These are phyloP conservation scores for Mus caroli DNA, from an alignment of 2,797 vertebrate genomes.

Conservation along the genomic window DNA sequence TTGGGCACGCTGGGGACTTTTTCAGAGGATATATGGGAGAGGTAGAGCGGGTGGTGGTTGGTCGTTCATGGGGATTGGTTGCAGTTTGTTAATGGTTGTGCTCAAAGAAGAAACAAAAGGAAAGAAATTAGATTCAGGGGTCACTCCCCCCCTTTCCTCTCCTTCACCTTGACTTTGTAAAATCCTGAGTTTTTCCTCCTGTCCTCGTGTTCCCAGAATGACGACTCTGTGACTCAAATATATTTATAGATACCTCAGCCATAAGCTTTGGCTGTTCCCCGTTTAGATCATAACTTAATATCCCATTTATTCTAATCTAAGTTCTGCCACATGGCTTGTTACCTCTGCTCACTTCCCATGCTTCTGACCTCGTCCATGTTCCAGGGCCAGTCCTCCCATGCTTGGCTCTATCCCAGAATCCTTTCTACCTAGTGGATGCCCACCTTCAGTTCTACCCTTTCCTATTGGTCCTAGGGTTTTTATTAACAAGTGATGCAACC, in stretches of 20 bases:
- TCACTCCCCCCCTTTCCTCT: not conserved
- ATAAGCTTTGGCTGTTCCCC: not conserved
- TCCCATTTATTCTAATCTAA: not conserved
- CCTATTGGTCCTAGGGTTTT: not conserved
- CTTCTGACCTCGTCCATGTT: too few species aligned
- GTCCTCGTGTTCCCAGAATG: not conserved
- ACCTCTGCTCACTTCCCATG: not conserved
- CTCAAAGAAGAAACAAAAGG: not conserved
- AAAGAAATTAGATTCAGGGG: not conserved
- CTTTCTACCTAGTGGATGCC: not conserved
- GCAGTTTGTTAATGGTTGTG: not conserved
- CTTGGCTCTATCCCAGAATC: not conserved
- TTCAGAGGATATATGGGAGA: not conserved
- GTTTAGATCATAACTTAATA: not conserved
- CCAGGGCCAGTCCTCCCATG: not conserved
- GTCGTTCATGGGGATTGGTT: not conserved
- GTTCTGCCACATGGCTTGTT: not conserved
- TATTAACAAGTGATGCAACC: not conserved
- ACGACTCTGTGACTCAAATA: not conserved
- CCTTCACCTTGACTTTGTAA: not conserved
- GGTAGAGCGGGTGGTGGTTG: not conserved
- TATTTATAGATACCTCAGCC: not conserved
- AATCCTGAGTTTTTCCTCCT: not conserved
- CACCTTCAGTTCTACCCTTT: not conserved
- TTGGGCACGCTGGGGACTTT: not conserved